Base-by-base conservation (phyloP, 2,888 invertebrate species). In the Gnatocerus cornutus region DNA sequence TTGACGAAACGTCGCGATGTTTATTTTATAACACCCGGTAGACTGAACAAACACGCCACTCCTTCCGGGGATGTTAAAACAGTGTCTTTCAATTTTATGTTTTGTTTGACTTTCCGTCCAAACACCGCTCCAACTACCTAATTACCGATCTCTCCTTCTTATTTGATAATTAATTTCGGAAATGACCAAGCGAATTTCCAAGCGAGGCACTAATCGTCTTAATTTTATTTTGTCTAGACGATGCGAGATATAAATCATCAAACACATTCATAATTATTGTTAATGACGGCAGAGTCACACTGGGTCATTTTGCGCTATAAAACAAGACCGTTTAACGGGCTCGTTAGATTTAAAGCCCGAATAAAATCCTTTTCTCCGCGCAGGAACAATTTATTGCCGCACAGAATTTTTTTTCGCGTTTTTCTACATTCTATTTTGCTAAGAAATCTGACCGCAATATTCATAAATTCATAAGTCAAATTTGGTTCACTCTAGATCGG, bases 11-110 rank as follows among this genome's bases (percentile, higher is more conserved):
- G 39, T 46, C 29, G 21, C 33, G 33, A 33, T 43, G 56, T 69
- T 69, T 69, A 29, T 50, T 66, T 66, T 66, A 66, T 66, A 55
- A 48, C 46, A 45, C 27, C 48, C 71, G 45, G 71, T 68, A 71
- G 71, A 67, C 71, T 55, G 27, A 68, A 58, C 64, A 71, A 71
- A 71, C 59, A 71, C 45, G 16, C 8, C 39, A 52, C 64, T 58
- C 62, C 43, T 61, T 30, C 58, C 41, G 56, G 41, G 48, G 33
- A 48, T 68, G 68, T 71, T 71, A 67, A 71, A 71, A 68, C 68
- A 68, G 71, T 71, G 68, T 68, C 68, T 64, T 71, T 58, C 64
- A 29, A 59, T 65, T 70, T 70, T 66, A 68, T 67, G 68, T 50
- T 64, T 68, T 71, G 63, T 71, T 71, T 71, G 41, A 45, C 37